These are phyloP conservation scores for Micromys minutus DNA, from an alignment of 2,113 vertebrate species.

Conservation along the genomic window DNA sequence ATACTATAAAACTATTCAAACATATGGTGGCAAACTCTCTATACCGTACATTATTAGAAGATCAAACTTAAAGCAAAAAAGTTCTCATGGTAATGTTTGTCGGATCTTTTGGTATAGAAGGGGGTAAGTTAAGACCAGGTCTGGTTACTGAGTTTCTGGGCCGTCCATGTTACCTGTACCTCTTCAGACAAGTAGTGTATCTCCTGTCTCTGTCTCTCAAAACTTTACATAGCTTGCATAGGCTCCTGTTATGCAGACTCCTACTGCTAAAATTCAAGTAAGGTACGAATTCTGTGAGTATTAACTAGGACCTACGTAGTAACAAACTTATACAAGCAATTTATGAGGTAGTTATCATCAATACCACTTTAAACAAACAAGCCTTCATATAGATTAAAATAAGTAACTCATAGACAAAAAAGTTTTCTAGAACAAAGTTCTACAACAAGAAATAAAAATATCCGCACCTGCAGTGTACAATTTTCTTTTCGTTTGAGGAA, in stretches of 20 bases:
- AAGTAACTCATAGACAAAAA: slow-evolving; percentile 15
- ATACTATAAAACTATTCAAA: slow-evolving; percentile 39
- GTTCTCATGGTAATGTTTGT: slow-evolving; percentile 3
- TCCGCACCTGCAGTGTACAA: slow-evolving; percentile 95
- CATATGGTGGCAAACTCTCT: neutral
- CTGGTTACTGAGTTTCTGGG: slow-evolving; percentile 21
- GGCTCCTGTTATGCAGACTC: neutral
- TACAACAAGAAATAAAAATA: slow-evolving; percentile 36
- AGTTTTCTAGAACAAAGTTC: slow-evolving; percentile 10
- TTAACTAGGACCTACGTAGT: neutral
- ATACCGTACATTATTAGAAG: neutral
- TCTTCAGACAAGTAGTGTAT: neutral
- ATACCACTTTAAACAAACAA: slow-evolving; percentile 48
- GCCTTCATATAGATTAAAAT: neutral
- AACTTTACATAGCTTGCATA: neutral
- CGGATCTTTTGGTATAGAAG: neutral
- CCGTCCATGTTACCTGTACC: neutral
- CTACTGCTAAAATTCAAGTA: slow-evolving; percentile 15
- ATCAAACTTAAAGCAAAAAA: slow-evolving; percentile 36
- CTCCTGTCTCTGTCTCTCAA: neutral
- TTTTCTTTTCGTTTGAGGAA: slow-evolving; percentile 98
- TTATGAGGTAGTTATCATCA: slow-evolving; percentile 1
- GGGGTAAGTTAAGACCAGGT: slow-evolving; percentile 4
- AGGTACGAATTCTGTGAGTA: slow-evolving; percentile 41
- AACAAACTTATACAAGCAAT: slow-evolving; percentile 43